A percentile compares a stretch with the other conserved stretches of the same genome.
Evolutionary conservation across 2,888 invertebrate species (phyloP).

Genomic region (Caenorhabditis sp.): DNA sequence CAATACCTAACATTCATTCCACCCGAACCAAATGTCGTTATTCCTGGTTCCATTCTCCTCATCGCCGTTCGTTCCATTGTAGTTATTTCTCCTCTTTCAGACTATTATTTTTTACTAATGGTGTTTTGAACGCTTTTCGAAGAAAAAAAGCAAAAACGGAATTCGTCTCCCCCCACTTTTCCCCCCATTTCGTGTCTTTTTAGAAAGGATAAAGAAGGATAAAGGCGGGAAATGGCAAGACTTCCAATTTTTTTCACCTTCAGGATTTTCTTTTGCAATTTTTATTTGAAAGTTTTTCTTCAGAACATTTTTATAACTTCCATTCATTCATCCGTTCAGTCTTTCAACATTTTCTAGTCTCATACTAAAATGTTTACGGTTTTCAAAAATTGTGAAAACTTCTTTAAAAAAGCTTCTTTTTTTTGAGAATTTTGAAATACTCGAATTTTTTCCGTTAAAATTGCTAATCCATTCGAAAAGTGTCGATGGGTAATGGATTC

Average conservation of each 20-base stretch:
- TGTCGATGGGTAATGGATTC: conserved; percentile 20
- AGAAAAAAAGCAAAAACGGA: conserved; percentile 2
- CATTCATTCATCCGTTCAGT: no score
- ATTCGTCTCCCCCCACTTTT: conserved; percentile 16
- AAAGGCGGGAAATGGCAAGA: background rate
- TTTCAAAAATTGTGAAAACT: no score
- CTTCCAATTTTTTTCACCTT: conserved; percentile 12
- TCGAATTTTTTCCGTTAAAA: no score
- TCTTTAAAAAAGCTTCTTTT: no score
- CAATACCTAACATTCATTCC: no score
- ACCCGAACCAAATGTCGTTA: no score
- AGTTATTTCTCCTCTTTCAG: conserved; percentile 14
- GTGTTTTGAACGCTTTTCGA: conserved; percentile 51
- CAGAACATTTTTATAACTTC: no score
- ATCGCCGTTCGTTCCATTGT: conserved; percentile 3
- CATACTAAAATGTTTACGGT: no score
- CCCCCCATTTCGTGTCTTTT: conserved; percentile 5
- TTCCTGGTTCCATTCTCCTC: background rate
- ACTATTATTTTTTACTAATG: conserved; percentile 61
- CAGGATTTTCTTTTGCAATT: background rate
- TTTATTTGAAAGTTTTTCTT: no score
- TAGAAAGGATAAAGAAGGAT: conserved; percentile 5
- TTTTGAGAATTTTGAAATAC: no score
- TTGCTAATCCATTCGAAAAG: conserved; percentile 35
- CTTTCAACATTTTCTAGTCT: no score